phyloP scores from a whole-genome alignment of 1,140 invertebrate species.

The Leptonema lineaticorne region DNA sequence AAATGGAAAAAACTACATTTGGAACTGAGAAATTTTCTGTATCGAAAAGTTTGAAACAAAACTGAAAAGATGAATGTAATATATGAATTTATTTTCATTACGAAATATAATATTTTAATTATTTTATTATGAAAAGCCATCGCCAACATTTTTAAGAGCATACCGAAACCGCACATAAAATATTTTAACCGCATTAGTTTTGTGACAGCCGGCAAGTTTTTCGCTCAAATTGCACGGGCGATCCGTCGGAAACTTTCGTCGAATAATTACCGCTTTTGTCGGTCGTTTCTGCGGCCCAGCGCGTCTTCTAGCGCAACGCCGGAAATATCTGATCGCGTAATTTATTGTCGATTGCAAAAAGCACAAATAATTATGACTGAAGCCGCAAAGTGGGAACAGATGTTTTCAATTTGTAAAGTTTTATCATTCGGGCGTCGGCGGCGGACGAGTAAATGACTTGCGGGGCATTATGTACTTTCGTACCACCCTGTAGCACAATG shows the following conservation, averaged over 20 bases:
- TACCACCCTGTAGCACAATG: slow-evolving; percentile 4
- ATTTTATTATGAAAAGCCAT: too few species aligned
- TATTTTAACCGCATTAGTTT: too few species aligned
- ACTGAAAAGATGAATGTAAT: too few species aligned
- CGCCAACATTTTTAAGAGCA: too few species aligned
- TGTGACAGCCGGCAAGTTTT: too few species aligned
- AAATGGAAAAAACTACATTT: too few species aligned
- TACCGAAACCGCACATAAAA: too few species aligned
- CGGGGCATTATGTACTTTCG: slow-evolving; percentile 21
- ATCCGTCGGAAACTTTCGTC: neutral
- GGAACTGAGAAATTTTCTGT: too few species aligned
- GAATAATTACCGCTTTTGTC: slow-evolving; percentile 27
- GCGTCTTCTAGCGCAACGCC: neutral
- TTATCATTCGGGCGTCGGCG: slow-evolving; percentile 38
- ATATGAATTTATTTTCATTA: too few species aligned
- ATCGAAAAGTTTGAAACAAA: too few species aligned
- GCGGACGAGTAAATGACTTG: slow-evolving; percentile 39
- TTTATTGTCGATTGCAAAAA: slow-evolving; percentile 42
- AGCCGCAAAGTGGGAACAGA: slow-evolving; percentile 42
- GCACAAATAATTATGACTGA: slow-evolving; percentile 43
- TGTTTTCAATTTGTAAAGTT: slow-evolving; percentile 43
- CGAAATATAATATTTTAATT: too few species aligned
- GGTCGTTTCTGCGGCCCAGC: neutral
- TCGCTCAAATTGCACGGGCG: too few species aligned
- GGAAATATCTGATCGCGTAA: slow-evolving; percentile 36